phyloP scores from a whole-genome alignment of 1,140 invertebrate genomes.

The Neocloeon triangulifer region DNA sequence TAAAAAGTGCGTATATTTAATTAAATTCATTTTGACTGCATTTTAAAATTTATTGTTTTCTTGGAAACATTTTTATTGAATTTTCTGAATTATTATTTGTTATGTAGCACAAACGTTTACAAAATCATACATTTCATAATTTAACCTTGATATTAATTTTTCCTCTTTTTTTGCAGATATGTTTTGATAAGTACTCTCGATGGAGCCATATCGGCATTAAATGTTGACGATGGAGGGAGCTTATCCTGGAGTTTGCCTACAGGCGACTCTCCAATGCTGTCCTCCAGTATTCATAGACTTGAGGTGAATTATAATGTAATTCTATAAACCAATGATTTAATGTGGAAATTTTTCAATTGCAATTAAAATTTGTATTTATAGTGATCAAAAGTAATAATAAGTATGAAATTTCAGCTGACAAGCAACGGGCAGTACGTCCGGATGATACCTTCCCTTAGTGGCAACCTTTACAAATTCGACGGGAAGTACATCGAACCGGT shows the following conservation, averaged over 20 bases:
- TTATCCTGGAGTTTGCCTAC: slow-evolving; percentile 52
- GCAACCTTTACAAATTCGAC: slow-evolving; percentile 76
- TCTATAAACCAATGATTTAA: background rate
- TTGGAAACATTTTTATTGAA: too few relatives aligned
- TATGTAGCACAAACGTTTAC: too few relatives aligned
- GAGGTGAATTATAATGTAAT: slow-evolving; percentile 29
- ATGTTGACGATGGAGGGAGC: slow-evolving; percentile 36
- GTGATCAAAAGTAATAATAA: background rate
- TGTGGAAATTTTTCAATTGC: background rate
- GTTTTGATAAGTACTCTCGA: slow-evolving; percentile 72
- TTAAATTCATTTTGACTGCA: too few relatives aligned
- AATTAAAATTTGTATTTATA: background rate
- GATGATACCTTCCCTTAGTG: slow-evolving; percentile 76
- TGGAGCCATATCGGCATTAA: slow-evolving; percentile 58
- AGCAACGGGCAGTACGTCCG: slow-evolving; percentile 66
- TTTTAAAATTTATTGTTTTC: too few relatives aligned
- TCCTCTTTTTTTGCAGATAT: slow-evolving; percentile 27
- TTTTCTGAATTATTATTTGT: too few relatives aligned
- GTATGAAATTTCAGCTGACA: slow-evolving; percentile 34
- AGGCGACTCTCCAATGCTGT: slow-evolving; percentile 44
- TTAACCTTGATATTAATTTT: too few relatives aligned
- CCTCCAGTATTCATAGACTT: slow-evolving; percentile 60
- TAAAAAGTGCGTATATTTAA: too few relatives aligned
- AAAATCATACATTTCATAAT: too few relatives aligned
- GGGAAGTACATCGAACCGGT: slow-evolving; percentile 67